A percentile compares a stretch with the other conserved stretches of the same genome.
These are phyloP conservation scores for Camelus dromedarius DNA, from an alignment of 2,113 vertebrate genomes.

Conservation along the genomic window DNA sequence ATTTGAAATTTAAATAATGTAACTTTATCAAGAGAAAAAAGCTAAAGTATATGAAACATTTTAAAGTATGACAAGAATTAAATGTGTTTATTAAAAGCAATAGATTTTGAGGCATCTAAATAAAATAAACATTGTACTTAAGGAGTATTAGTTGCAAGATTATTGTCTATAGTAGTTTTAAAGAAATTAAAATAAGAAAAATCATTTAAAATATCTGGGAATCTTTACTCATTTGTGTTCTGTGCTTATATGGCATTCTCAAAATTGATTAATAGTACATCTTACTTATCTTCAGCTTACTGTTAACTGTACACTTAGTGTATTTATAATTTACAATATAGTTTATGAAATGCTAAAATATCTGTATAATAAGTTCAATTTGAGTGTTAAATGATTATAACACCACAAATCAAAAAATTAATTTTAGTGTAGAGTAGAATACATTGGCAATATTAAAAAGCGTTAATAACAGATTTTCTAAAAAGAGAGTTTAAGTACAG, in stretches of 20 bases:
- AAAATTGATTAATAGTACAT: neutral
- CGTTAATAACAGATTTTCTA: neutral
- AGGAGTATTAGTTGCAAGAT: neutral
- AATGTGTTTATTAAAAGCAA: neutral
- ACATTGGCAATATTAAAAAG: neutral
- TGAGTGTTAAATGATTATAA: neutral
- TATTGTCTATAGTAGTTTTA: neutral
- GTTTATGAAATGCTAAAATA: neutral
- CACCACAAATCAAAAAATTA: neutral
- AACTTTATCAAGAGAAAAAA: neutral
- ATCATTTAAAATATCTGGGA: neutral
- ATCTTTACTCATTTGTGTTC: neutral
- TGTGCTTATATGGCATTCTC: neutral
- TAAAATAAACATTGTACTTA: neutral
- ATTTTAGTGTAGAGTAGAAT: slow-evolving; percentile 5
- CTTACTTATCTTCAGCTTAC: neutral
- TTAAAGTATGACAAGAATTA: neutral
- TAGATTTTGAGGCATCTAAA: slow-evolving; percentile 13
- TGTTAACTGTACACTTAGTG: neutral
- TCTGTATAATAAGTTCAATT: neutral
- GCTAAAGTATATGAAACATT: neutral
- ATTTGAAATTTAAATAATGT: slow-evolving; percentile 1
- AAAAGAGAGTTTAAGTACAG: neutral
- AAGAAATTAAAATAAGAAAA: neutral
- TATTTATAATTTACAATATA: neutral